Evolutionary conservation across 1,140 invertebrate genomes (phyloP), one percentile per base, ranked within the genome.

Genomic region (Aradophagus sp.): DNA sequence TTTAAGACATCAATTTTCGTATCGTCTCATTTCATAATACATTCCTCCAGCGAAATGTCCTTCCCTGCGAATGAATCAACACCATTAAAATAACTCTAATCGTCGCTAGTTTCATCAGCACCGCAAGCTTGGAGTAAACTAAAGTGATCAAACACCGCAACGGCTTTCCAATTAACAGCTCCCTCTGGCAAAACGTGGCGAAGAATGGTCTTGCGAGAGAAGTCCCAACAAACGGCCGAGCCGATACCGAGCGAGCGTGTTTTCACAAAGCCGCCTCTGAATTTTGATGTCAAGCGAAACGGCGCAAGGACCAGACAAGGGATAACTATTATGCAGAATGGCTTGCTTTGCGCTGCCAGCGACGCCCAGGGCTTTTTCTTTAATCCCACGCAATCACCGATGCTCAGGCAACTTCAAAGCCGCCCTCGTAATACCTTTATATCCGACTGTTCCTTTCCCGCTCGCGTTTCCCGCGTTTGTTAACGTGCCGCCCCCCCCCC

Each of bases 381-480:
- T 66, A 72, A 72, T 72, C 69, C 45, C 62, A 62, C 69, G 62
- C 69, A 72, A 72, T 72, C 69, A 58, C 61, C 69, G 69, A 72
- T 72, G 62, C 55, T 72, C 61, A 67, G 62, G 39, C 55, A 45
- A 58, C 69, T 72, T 72, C 69, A 71, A 71, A 71, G 68, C 61
- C 67, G 59, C 44, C 52, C 67, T 70, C 68, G 68, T 65, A 59
- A 62, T 59, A 71, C 53, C 59, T 63, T 71, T 65, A 38, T 59
- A 71, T 53, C 68, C 47, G 58, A 70, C 56, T 50, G 36, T 63
- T 44, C 42, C n/a, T 10, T 35, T 15, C 20, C 20, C 4, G 20
- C 20, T 23, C 20, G 20, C 20, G 4, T 23, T 23, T 23, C 20
- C 20, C 45, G 42, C 42, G 48, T 65, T 56, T 65, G 35, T 56